These are phyloP conservation scores for Chaetodon trifascialis DNA, from an alignment of 2,113 vertebrate genomes.

Conservation along the genomic window DNA sequence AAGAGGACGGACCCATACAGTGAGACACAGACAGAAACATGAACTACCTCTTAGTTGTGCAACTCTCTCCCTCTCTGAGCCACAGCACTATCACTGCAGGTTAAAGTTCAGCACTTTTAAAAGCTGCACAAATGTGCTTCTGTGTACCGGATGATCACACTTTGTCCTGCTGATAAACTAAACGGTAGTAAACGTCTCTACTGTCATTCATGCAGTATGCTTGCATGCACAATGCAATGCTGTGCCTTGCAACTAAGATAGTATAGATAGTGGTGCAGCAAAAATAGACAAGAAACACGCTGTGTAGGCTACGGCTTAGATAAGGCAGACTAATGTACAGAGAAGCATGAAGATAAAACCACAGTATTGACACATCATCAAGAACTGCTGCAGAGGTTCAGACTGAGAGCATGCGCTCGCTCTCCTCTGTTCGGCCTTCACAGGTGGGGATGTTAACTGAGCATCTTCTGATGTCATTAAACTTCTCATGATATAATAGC, in stretches of 20 bases:
- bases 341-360: slow-evolving; percentile 15
- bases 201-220: slow-evolving; percentile 9
- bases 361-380: slow-evolving; percentile 5
- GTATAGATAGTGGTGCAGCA: not conserved
- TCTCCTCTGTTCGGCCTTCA: not conserved
- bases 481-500: slow-evolving; percentile 7
- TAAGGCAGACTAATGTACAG: slow-evolving; percentile 6
- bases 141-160: slow-evolving; percentile 30
- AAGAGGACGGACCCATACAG: not conserved
- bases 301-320: slow-evolving; percentile 21
- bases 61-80: slow-evolving; percentile 49
- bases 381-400: not conserved
- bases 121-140: slow-evolving; percentile 34
- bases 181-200: slow-evolving; percentile 1
- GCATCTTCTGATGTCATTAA: slow-evolving; percentile 21
- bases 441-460: slow-evolving; percentile 23
- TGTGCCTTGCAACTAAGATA: not conserved
- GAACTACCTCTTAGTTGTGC: slow-evolving; percentile 40
- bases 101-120: slow-evolving; percentile 56
- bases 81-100: slow-evolving; percentile 40
- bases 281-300: slow-evolving; percentile 8
- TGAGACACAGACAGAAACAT: slow-evolving; percentile 27
- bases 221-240: not conserved
- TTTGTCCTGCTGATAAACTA: slow-evolving; percentile 43
- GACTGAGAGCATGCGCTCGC: not conserved